Evolutionary conservation across 2,113 vertebrate species (phyloP).

Genomic region (Myxocyprinus asiaticus): DNA sequence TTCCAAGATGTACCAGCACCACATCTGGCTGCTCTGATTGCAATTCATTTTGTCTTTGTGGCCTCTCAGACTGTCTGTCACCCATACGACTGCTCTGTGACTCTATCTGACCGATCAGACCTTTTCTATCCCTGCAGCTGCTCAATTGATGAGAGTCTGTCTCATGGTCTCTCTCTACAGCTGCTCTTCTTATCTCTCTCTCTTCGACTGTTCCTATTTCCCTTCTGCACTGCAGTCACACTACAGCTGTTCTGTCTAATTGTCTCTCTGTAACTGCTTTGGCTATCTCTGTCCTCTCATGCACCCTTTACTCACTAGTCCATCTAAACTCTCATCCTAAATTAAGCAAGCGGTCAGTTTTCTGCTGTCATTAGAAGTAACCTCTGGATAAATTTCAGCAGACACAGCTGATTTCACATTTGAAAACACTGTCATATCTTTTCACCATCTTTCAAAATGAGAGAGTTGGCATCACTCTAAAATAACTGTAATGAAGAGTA

Average conservation of each 20-base stretch:
- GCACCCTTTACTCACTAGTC: background rate
- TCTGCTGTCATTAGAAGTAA: no score
- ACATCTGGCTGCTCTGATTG: background rate
- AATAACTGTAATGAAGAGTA: no score
- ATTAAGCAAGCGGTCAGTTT: no score
- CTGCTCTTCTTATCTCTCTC: slow-evolving; percentile 11
- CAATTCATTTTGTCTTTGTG: background rate
- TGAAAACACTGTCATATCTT: no score
- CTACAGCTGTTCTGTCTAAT: background rate
- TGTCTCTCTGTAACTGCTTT: slow-evolving; percentile 1
- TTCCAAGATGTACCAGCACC: slow-evolving; percentile 46
- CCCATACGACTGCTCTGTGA: slow-evolving; percentile 23
- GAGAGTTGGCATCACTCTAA: no score
- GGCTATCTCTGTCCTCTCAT: background rate
- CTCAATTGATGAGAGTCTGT: slow-evolving; percentile 30
- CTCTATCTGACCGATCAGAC: slow-evolving; percentile 28
- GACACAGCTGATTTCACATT: no score
- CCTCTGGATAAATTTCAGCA: no score
- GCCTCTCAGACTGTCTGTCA: slow-evolving; percentile 12
- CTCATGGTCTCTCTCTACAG: slow-evolving; percentile 2
- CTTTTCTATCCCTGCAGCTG: slow-evolving; percentile 36
- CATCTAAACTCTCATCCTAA: background rate
- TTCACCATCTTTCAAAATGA: no score
- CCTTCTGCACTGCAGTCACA: no score
- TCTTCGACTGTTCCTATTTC: background rate